Base-by-base conservation (phyloP, 2,888 invertebrate species). In the Diplolepis rosae region DNA sequence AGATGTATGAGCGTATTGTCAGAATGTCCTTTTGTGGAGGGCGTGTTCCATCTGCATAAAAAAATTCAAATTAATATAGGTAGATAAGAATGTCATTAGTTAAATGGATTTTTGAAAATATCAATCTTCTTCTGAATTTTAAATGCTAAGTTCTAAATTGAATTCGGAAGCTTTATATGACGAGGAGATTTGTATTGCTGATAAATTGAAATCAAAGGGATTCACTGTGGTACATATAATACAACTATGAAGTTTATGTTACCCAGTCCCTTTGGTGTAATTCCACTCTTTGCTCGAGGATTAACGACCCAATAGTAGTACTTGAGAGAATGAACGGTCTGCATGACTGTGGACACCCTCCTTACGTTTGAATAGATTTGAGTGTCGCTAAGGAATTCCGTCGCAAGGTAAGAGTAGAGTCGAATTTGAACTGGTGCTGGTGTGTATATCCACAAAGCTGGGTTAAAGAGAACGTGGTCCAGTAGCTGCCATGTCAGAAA, bases 221-320 rank as follows among this genome's bases (percentile, higher is more conserved):
- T 24, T n/a, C n/a, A 6, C 18, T 11, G 4, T 13, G 13, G 24
- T 13, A 39, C 45, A 61, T 56, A 32, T 32, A 18, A 13, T 32
- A 35, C 39, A n/a, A 39, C 7, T 61, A 39, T 61, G 7, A 61
- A 27, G n/a, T 35, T 39, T 9, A 28, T 90, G 93, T 92, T 89
- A 98, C 98, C 98, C 80, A 97, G 90, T 83, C 98, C 98, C 90
- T 98, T 98, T 24, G 98, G 98, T 71, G 94, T 94, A 85, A 98
- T 97, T 68, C 98, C 98, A 89, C 98, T 98, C 90, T 98, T 97
- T 77, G 96, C 93, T 78, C 96, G 92, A 0, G 99, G 99, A 91
- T 98, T 98, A 72, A 96, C 95, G 54, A 99, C 96, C 99, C 99
- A 99, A 89, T 99, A 99, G 90, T 99, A 99, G 89, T 97, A 98